These are phyloP conservation scores for Holothuria scabra DNA, from an alignment of 53 echinoderm and acorn worm genomes.

Conservation along the genomic window DNA sequence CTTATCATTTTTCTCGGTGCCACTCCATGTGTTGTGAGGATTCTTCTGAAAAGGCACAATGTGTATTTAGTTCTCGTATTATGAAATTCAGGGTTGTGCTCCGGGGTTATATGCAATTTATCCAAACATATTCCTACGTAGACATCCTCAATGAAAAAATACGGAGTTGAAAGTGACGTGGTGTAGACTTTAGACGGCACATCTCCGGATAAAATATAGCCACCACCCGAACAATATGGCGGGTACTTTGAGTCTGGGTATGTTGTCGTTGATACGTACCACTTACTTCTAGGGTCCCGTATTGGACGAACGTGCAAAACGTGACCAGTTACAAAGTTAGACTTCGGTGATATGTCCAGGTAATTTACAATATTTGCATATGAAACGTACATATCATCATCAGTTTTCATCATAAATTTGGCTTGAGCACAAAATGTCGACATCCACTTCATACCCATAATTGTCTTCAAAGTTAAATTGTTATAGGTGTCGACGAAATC, in stretches of 20 bases:
- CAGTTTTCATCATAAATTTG: too few species aligned
- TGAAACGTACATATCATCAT: slow-evolving; percentile 80
- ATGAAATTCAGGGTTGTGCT: slow-evolving; percentile 76
- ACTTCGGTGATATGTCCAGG: slow-evolving; percentile 47
- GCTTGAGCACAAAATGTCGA: too few species aligned
- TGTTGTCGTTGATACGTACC: slow-evolving; percentile 88
- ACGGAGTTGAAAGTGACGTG: slow-evolving; percentile 72
- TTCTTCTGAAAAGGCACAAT: slow-evolving; percentile 79
- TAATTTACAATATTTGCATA: slow-evolving; percentile 78
- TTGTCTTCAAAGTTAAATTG: too few species aligned
- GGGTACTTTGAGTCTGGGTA: slow-evolving; percentile 88
- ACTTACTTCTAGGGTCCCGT: slow-evolving; percentile 90
- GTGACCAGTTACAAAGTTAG: slow-evolving; percentile 74
- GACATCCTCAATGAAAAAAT: slow-evolving; percentile 90
- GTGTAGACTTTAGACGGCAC: slow-evolving; percentile 60
- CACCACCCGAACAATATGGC: slow-evolving; percentile 93
- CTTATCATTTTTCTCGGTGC: slow-evolving; percentile 84
- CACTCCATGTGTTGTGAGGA: slow-evolving; percentile 93
- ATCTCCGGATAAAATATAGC: too few species aligned
- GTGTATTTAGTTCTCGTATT: slow-evolving; percentile 87
- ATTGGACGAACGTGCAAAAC: slow-evolving; percentile 87
- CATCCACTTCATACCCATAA: too few species aligned
- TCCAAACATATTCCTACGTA: slow-evolving; percentile 79
- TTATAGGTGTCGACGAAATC: slow-evolving; percentile 89
- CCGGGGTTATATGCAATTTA: slow-evolving; percentile 69